Conservation (phyloP, 2,797 vertebrate genomes). For the Gallinago solitaria region DNA sequence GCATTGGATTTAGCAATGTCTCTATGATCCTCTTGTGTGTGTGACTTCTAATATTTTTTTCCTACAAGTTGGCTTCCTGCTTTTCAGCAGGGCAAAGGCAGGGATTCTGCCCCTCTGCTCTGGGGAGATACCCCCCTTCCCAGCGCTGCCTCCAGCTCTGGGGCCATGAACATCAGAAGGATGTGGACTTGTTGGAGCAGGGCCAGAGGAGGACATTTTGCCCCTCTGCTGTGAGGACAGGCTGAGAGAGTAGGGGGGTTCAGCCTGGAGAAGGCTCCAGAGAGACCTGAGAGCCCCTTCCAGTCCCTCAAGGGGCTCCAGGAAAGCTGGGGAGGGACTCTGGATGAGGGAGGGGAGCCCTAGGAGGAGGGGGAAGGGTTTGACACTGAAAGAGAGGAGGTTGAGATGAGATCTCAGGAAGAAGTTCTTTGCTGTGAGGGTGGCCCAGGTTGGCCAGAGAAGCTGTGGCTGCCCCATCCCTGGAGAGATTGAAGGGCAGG, state of each 20-base stretch:
- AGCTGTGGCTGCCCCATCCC: no score
- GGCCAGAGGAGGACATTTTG: not conserved
- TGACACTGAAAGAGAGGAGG: no score
- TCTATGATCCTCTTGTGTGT: not conserved
- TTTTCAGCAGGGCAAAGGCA: not conserved
- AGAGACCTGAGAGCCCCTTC: not conserved
- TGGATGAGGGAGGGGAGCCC: not conserved
- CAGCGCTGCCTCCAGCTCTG: not conserved
- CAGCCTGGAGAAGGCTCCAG: not conserved
- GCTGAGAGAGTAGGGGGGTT: not conserved
- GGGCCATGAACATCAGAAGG: not conserved
- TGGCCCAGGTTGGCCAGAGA: no score
- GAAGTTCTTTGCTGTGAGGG: no score
- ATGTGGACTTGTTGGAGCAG: not conserved
- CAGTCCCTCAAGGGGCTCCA: not conserved
- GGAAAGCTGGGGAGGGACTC: not conserved
- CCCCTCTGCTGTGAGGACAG: not conserved
- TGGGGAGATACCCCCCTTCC: not conserved
- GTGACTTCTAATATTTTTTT: not conserved
- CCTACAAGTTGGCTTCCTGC: not conserved
- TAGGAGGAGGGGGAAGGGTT: not conserved
- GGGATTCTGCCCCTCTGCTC: not conserved
- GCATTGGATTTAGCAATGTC: not conserved
- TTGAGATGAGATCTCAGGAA: no score
- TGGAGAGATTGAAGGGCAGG: no score